phyloP scores from a whole-genome alignment of 2,888 invertebrate species.

The Disparrhopalites patrizii region DNA sequence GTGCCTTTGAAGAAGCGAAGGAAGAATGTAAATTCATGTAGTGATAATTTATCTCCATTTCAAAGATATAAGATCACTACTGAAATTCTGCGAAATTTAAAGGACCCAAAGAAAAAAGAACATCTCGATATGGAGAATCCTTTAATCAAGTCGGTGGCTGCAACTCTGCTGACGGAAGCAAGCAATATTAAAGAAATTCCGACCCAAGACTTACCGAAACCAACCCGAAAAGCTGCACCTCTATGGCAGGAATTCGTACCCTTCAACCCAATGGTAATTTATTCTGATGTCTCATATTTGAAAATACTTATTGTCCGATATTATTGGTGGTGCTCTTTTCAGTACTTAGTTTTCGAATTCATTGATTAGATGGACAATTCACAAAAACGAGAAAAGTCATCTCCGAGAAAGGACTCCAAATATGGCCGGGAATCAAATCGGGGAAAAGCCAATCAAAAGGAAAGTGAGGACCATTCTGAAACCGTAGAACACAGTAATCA shows the following conservation, averaged over 20 bases:
- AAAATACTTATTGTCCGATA: neutral
- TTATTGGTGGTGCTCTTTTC: too few species aligned
- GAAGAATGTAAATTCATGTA: neutral
- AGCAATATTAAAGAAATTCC: slow-evolving; percentile 11
- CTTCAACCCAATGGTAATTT: slow-evolving; percentile 44
- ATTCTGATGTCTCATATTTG: neutral
- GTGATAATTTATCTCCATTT: slow-evolving; percentile 24
- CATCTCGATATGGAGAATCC: slow-evolving; percentile 38
- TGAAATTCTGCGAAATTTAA: slow-evolving; percentile 41
- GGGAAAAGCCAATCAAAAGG: neutral
- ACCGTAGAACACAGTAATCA: neutral
- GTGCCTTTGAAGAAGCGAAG: neutral
- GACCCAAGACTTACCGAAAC: neutral
- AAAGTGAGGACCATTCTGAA: neutral
- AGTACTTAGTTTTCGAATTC: too few species aligned
- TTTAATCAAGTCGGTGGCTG: slow-evolving; percentile 39
- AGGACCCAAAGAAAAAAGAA: slow-evolving; percentile 35
- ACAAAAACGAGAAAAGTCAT: too few species aligned
- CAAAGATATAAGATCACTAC: slow-evolving; percentile 41
- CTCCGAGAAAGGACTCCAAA: too few species aligned
- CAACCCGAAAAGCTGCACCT: slow-evolving; percentile 4
- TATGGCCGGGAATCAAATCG: too few species aligned
- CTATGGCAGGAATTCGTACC: slow-evolving; percentile 39
- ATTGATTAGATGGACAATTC: too few species aligned
- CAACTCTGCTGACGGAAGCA: slow-evolving; percentile 37